phyloP scores from a whole-genome alignment of 2,888 invertebrate genomes.

The Pherbina coryleti region DNA sequence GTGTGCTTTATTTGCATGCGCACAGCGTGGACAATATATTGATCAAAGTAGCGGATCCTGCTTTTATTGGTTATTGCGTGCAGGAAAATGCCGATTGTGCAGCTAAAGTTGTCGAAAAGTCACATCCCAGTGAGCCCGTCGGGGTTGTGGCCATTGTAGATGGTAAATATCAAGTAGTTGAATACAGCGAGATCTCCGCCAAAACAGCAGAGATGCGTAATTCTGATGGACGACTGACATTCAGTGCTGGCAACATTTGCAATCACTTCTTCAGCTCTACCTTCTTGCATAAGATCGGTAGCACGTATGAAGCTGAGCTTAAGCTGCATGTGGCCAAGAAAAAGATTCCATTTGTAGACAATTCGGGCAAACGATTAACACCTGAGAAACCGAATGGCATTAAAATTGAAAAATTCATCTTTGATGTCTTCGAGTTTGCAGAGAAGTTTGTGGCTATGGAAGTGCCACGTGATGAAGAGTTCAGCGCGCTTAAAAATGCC shows the following conservation, averaged over 20 bases:
- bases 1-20: slow-evolving; percentile 90
- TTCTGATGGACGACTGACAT: slow-evolving; percentile 83
- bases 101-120: slow-evolving; percentile 96
- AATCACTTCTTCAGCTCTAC: slow-evolving; percentile 95
- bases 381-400: slow-evolving; percentile 93
- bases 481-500: slow-evolving; percentile 96
- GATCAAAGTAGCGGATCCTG: slow-evolving; percentile 97
- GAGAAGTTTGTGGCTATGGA: slow-evolving; percentile 94
- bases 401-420: slow-evolving; percentile 99
- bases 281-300: slow-evolving; percentile 83
- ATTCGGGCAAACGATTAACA: slow-evolving; percentile 77
- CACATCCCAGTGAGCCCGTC: slow-evolving; percentile 90
- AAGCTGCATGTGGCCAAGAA: slow-evolving; percentile 96
- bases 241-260: slow-evolving; percentile 97
- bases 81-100: slow-evolving; percentile 92
- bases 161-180: slow-evolving; percentile 91
- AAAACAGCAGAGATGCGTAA: slow-evolving; percentile 87
- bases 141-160: slow-evolving; percentile 96
- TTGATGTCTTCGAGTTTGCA: slow-evolving; percentile 97
- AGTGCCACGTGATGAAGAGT: slow-evolving; percentile 91
- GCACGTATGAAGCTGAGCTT: slow-evolving; percentile 79
- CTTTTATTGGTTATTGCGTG: slow-evolving; percentile 95
- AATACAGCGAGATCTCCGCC: slow-evolving; percentile 95
- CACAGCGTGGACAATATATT: slow-evolving; percentile 99
- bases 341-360: slow-evolving; percentile 90